A percentile compares a stretch with the other conserved stretches of the same genome.
Conservation (phyloP, 2,797 vertebrate species). For the Tangara arthus region DNA sequence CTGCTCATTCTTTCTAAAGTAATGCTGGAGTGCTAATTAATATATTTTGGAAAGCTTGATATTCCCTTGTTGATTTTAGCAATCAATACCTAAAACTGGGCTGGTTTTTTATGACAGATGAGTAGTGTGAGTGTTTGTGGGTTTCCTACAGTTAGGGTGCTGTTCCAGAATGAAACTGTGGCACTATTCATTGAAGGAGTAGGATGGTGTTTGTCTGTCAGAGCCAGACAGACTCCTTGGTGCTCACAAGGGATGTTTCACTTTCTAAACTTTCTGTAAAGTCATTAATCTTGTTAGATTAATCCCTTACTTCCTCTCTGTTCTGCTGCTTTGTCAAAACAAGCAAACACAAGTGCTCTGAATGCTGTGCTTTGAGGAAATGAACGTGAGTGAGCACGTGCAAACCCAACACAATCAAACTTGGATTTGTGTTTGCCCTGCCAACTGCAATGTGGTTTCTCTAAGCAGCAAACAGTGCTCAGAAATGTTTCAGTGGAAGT, state of each 20-base stretch:
- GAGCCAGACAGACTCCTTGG: not conserved
- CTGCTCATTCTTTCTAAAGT: not conserved
- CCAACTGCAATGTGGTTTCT: not conserved
- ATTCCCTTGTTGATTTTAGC: not conserved
- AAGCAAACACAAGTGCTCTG: not conserved
- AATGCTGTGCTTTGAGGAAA: not conserved
- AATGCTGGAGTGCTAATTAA: not conserved
- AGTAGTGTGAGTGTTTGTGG: not conserved
- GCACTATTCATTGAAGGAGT: not conserved
- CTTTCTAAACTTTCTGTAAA: not conserved
- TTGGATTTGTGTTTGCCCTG: not conserved
- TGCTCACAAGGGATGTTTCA: not conserved
- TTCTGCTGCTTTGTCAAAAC: not conserved
- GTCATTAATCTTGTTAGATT: not conserved
- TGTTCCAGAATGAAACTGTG: not conserved
- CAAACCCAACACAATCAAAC: not conserved
- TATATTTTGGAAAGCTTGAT: not conserved
- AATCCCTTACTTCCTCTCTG: not conserved
- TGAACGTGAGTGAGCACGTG: not conserved
- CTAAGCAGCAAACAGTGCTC: not conserved
- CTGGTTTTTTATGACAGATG: accelerated
- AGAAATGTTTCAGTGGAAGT: not conserved
- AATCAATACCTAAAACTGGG: not conserved
- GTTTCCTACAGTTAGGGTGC: not conserved
- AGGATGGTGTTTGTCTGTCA: not conserved